Evolutionary conservation across 2,797 vertebrate genomes (phyloP).

Genomic region (Miichthys miiuy): DNA sequence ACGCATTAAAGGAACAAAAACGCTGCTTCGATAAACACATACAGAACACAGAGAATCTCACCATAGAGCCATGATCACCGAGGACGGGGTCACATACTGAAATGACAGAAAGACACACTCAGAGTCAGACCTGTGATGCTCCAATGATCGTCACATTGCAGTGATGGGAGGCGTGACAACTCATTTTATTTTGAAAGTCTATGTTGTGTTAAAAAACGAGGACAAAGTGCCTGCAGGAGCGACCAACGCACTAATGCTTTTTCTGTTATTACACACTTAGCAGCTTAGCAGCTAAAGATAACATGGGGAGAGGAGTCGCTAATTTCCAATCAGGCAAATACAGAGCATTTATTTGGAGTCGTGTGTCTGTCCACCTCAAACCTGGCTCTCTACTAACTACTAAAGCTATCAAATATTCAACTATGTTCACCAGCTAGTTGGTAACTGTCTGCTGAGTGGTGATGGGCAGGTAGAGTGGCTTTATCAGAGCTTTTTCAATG

Average conservation of each 20-base stretch:
- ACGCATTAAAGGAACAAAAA: conserved; percentile 9
- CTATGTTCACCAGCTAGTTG: background rate
- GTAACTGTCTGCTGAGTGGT: too few species aligned
- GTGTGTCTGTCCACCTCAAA: background rate
- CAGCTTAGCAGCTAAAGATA: background rate
- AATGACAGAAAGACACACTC: conserved; percentile 58
- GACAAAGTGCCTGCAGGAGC: background rate
- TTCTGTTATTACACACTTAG: background rate
- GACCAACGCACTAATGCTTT: background rate
- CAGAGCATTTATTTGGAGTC: background rate
- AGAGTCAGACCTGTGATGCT: conserved; percentile 26
- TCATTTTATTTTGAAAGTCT: conserved; percentile 1
- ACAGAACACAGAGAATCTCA: conserved; percentile 70
- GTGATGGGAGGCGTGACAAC: conserved; percentile 27
- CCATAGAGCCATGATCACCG: conserved; percentile 98
- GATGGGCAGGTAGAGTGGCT: background rate
- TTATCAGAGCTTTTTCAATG: background rate
- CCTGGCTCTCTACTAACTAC: background rate
- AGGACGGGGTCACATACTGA: conserved; percentile 98
- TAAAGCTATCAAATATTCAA: background rate
- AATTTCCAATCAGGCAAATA: background rate
- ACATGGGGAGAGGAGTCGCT: background rate
- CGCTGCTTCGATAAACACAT: background rate
- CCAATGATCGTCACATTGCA: conserved; percentile 12
- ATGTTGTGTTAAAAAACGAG: too few species aligned